Evolutionary conservation across 2,113 vertebrate genomes (phyloP).

Genomic region (Pachycephala philippinensis): DNA sequence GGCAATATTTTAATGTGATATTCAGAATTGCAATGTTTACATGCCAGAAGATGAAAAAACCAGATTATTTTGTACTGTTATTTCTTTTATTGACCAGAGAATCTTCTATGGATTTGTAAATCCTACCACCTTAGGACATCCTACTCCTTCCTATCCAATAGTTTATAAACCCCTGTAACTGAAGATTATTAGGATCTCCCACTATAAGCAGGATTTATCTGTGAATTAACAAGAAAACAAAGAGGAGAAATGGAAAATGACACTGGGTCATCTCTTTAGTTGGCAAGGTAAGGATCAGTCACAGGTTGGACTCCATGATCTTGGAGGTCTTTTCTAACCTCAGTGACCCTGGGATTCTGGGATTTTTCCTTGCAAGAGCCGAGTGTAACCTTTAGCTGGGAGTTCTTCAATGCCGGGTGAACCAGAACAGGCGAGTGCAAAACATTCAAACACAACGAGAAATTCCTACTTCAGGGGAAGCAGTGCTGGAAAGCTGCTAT

Average conservation of each 20-base stretch:
- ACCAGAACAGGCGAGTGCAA: rapidly evolving
- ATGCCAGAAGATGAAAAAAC: rapidly evolving
- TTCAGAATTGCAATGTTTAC: neutral
- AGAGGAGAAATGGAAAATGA: neutral
- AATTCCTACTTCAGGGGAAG: neutral
- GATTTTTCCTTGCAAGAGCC: neutral
- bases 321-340: neutral
- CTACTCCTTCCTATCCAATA: neutral
- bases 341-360: neutral
- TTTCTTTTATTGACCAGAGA: neutral
- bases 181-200: neutral
- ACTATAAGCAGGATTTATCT: neutral
- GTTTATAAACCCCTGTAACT: neutral
- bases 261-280: rapidly evolving
- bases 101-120: neutral
- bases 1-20: neutral
- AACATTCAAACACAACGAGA: neutral
- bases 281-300: neutral
- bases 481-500: neutral
- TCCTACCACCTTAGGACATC: neutral
- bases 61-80: neutral
- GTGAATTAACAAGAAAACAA: neutral
- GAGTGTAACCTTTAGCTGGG: neutral
- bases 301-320: rapidly evolving
- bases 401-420: neutral